These are phyloP conservation scores for Anguilla japonica DNA, from an alignment of 2,113 vertebrate species.

Conservation along the genomic window DNA sequence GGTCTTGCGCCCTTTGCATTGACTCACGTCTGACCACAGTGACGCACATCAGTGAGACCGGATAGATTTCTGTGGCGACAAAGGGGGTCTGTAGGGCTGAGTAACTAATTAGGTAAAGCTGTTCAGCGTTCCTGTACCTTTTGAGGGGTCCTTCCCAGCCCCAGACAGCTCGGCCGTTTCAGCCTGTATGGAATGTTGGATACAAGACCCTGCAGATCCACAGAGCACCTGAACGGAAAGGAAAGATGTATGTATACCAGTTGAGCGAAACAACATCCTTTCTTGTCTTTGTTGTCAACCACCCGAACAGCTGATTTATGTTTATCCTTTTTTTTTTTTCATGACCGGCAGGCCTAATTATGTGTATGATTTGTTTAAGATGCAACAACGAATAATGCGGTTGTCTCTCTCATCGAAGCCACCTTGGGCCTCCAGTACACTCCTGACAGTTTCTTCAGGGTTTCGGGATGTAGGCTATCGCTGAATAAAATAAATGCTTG, in stretches of 20 bases:
- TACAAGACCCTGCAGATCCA: slow-evolving; percentile 40
- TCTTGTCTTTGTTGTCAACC: background rate
- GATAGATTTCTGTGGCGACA: background rate
- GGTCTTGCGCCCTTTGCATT: background rate
- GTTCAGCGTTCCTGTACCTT: slow-evolving; percentile 31
- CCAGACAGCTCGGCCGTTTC: slow-evolving; percentile 39
- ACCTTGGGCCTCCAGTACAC: too few relatives aligned
- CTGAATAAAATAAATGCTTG: too few relatives aligned
- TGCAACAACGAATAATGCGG: background rate
- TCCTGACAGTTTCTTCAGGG: too few relatives aligned
- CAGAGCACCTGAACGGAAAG: slow-evolving; percentile 29
- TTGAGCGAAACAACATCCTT: background rate
- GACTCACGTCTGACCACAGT: background rate
- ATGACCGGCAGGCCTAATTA: background rate
- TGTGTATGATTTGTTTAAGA: background rate
- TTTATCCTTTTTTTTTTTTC: background rate
- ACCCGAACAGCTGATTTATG: background rate
- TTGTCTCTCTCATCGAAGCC: background rate
- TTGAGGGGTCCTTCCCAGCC: slow-evolving; percentile 39
- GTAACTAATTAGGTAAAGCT: background rate
- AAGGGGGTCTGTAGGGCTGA: background rate
- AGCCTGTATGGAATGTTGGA: slow-evolving; percentile 38
- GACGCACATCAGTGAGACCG: background rate
- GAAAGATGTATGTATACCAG: background rate
- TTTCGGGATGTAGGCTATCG: too few relatives aligned